A percentile compares a stretch with the other conserved stretches of the same genome.
phyloP scores from a whole-genome alignment of 2,888 invertebrate species.

The Chromoteleia sp. region DNA sequence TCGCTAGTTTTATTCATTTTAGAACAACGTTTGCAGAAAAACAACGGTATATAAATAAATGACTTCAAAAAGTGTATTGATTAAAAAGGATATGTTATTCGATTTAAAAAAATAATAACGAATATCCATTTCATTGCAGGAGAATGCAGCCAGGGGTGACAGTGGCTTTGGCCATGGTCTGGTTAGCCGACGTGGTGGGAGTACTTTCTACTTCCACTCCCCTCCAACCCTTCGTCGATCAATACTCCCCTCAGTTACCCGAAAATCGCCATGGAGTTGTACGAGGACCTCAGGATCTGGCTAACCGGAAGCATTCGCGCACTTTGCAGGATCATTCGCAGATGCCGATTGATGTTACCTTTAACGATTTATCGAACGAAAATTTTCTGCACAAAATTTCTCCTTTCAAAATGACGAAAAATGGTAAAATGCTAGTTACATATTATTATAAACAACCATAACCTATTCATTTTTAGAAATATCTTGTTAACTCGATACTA shows the following conservation, averaged over 20 bases:
- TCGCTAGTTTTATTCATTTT: too few relatives aligned
- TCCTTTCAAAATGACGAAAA: background rate
- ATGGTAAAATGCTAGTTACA: slow-evolving; percentile 70
- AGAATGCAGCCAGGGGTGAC: slow-evolving; percentile 80
- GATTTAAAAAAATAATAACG: slow-evolving; percentile 71
- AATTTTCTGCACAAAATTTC: background rate
- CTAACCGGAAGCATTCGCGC: slow-evolving; percentile 74
- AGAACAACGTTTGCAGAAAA: too few relatives aligned
- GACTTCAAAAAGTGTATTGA: slow-evolving; percentile 22
- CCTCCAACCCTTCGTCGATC: slow-evolving; percentile 78
- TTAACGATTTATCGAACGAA: slow-evolving; percentile 54
- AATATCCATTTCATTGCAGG: slow-evolving; percentile 77
- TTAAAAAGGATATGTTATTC: too few relatives aligned
- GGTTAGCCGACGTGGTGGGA: slow-evolving; percentile 79
- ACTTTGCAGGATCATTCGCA: slow-evolving; percentile 46
- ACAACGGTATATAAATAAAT: too few relatives aligned
- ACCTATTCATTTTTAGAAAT: too few relatives aligned
- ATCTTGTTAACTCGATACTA: too few relatives aligned
- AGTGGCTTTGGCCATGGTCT: slow-evolving; percentile 79
- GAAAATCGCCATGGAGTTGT: slow-evolving; percentile 75
- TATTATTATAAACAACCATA: background rate
- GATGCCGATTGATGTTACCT: slow-evolving; percentile 34
- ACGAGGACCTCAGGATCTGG: slow-evolving; percentile 74
- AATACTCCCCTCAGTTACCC: slow-evolving; percentile 80
- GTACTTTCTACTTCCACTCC: slow-evolving; percentile 73